Percentiles rank a stretch among this genome's conserved stretches.
phyloP scores from a whole-genome alignment of 2,113 vertebrate species.

The Mastomys natalensis region DNA sequence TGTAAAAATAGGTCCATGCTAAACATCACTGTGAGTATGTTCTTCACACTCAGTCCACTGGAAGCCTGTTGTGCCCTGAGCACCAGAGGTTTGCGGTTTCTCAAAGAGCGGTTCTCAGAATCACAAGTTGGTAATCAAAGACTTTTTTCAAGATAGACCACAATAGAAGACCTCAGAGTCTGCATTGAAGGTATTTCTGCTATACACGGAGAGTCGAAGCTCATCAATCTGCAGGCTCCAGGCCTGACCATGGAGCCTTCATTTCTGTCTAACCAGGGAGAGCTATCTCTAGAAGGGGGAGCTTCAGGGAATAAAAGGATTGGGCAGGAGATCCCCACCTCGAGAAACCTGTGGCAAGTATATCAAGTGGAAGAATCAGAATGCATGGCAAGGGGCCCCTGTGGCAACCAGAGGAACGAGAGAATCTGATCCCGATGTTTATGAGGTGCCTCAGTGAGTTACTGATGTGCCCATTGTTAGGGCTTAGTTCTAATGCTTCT shows the following conservation, averaged over 20 bases:
- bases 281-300: background rate
- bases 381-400: slow-evolving; percentile 20
- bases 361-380: background rate
- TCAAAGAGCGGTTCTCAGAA: background rate
- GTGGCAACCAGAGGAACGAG: slow-evolving; percentile 11
- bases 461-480: slow-evolving; percentile 3
- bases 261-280: background rate
- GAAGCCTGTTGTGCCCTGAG: background rate
- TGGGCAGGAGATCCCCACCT: background rate
- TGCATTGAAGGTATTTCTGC: background rate
- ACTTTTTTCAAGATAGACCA: background rate
- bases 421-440: slow-evolving; percentile 57
- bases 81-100: background rate
- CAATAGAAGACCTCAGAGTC: background rate
- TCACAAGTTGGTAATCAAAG: background rate
- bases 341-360: background rate
- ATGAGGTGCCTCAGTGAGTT: slow-evolving; percentile 19
- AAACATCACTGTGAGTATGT: background rate
- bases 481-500: slow-evolving; percentile 57
- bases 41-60: background rate
- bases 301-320: background rate
- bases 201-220: background rate
- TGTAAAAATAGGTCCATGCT: background rate
- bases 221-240: background rate
- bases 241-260: background rate